Evolutionary conservation across 2,113 vertebrate genomes (phyloP).

Genomic region (Osmerus eperlanus): DNA sequence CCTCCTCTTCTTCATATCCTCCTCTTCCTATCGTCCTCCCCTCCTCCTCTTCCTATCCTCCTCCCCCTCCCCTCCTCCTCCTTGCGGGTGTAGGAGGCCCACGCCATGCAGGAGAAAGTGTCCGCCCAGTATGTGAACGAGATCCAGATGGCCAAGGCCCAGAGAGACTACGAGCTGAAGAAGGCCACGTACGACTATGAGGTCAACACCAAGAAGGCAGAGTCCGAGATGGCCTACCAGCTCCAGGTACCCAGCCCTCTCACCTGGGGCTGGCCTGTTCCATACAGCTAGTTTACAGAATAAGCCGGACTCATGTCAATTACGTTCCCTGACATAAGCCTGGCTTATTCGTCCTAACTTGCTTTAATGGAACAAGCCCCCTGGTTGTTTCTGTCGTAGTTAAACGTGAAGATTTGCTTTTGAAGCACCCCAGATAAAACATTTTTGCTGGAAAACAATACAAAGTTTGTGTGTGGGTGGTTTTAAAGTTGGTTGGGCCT

Average conservation of each 20-base stretch:
- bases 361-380: too few relatives aligned
- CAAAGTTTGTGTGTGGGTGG: too few relatives aligned
- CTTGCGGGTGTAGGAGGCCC: constrained; percentile 74
- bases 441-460: too few relatives aligned
- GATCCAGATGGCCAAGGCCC: constrained; percentile 91
- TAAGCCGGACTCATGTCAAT: too few relatives aligned
- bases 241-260: constrained; percentile 76
- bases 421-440: too few relatives aligned
- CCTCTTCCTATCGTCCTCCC: not conserved
- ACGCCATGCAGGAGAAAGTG: constrained; percentile 87
- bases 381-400: too few relatives aligned
- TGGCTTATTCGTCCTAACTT: too few relatives aligned
- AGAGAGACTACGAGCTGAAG: constrained; percentile 89
- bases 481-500: too few relatives aligned
- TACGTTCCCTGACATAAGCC: not conserved
- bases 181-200: constrained; percentile 84
- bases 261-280: not conserved
- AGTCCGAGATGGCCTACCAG: constrained; percentile 90
- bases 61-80: not conserved
- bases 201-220: constrained; percentile 87
- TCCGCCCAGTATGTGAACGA: constrained; percentile 89
- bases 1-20: too few relatives aligned
- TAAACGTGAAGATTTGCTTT: too few relatives aligned
- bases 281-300: not conserved
- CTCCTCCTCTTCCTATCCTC: not conserved